Evolutionary conservation across 2,888 invertebrate species (phyloP), one percentile per base, ranked within the genome.

Genomic region (Luperina nickerlii): DNA sequence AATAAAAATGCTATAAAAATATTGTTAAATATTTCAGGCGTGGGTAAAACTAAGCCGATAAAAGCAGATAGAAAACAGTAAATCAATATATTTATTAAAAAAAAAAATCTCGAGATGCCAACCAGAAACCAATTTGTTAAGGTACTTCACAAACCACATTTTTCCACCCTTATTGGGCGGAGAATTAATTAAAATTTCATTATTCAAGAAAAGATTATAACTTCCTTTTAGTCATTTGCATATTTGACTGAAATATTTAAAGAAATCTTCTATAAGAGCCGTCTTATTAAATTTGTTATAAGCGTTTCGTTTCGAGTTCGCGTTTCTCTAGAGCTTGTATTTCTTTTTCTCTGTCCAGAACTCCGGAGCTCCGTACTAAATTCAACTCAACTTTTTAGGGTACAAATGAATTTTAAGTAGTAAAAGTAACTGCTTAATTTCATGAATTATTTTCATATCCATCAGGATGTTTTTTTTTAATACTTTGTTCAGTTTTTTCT

Each of bases 271-370:
- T 93, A 90, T 92, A 91, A 92, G 92, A 92, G 91, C 87, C 90
- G 91, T 93, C 92, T 94, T 94, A 94, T 95, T 94, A 94, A 94
- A 94, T 95, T 95, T 94, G 93, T 93, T 94, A 93, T 92, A 94
- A 94, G 91, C 92, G 93, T 91, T 91, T 91, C 90, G 87, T 91
- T 91, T 91, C 89, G 86, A 90, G 91, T 91, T 91, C 83, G 82
- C 89, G 81, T 86, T 91, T 88, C 89, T 88, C 89, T 86, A 54
- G 90, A 93, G 93, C 91, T 94, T 94, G 92, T 93, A 91, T 93
- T 93, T 92, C 91, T 93, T 94, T 92, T 92, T 82, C 83, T 76
- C 83, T 83, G 86, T 88, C 87, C 86, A 90, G 89, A 90, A 90
- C 88, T 90, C 86, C 83, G 90, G 89, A 90, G 90, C 88, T 90